phyloP scores from a whole-genome alignment of 2,113 vertebrate species.

The Notothenia rossii region DNA sequence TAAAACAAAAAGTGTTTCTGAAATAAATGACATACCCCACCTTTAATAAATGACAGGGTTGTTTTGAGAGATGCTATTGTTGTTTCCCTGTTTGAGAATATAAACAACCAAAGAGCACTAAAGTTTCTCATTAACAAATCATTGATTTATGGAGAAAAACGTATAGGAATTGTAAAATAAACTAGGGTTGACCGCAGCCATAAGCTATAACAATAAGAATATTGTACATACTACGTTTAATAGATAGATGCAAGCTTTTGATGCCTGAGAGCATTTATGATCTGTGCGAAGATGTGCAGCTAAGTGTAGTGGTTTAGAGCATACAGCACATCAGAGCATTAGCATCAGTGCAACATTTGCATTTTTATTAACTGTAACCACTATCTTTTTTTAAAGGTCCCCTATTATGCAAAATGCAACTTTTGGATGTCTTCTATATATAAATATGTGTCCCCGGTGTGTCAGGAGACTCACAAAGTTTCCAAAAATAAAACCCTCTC shows the following conservation, averaged over 20 bases:
- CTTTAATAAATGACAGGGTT: constrained; percentile 4
- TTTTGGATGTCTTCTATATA: too few relatives aligned
- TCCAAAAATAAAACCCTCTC: too few relatives aligned
- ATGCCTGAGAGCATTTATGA: too few relatives aligned
- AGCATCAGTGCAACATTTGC: background rate
- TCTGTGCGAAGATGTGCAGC: background rate
- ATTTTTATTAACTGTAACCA: background rate
- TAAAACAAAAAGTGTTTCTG: too few relatives aligned
- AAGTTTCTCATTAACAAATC: too few relatives aligned
- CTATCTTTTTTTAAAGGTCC: too few relatives aligned
- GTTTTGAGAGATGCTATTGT: background rate
- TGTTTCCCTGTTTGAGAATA: background rate
- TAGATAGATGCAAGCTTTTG: too few relatives aligned
- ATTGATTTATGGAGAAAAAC: background rate
- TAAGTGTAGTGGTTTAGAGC: background rate
- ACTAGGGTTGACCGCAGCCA: background rate
- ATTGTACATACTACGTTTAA: background rate
- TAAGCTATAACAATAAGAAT: background rate
- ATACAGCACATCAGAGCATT: background rate
- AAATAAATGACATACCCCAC: too few relatives aligned
- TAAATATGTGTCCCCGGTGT: too few relatives aligned
- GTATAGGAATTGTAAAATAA: background rate
- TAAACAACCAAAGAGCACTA: too few relatives aligned
- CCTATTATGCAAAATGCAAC: too few relatives aligned
- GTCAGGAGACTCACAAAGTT: too few relatives aligned